These are phyloP conservation scores for Panopea generosa DNA, from an alignment of 2,888 invertebrate species.

Conservation along the genomic window DNA sequence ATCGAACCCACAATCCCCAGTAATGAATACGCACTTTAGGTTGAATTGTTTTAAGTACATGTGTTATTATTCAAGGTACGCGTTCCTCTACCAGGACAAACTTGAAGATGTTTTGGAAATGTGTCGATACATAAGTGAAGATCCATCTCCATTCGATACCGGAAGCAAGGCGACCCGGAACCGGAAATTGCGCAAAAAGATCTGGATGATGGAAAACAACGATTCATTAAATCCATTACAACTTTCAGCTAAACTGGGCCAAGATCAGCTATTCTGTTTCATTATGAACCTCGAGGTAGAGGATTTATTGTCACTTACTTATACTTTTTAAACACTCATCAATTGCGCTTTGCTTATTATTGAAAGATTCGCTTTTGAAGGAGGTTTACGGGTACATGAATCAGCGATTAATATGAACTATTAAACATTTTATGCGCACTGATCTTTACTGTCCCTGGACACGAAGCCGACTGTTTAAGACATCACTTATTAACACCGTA, in stretches of 20 bases:
- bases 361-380: too few species aligned
- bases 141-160: constrained; percentile 27
- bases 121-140: constrained; percentile 47
- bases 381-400: too few species aligned
- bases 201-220: constrained; percentile 69
- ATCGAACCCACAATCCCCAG: too few species aligned
- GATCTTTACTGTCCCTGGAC: too few species aligned
- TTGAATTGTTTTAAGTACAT: too few species aligned
- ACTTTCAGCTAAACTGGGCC: constrained; percentile 66
- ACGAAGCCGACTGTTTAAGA: too few species aligned
- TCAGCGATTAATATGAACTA: too few species aligned
- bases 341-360: too few species aligned
- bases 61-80: constrained; percentile 46
- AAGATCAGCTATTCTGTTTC: constrained; percentile 63
- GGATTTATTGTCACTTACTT: neutral
- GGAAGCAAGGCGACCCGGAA: constrained; percentile 12
- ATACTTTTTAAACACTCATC: too few species aligned
- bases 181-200: constrained; percentile 52
- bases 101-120: constrained; percentile 47
- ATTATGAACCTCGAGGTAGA: constrained; percentile 67
- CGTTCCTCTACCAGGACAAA: constrained; percentile 66
- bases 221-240: constrained; percentile 65
- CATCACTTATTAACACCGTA: too few species aligned
- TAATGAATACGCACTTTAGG: too few species aligned
- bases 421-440: too few species aligned